Conservation (phyloP, 2,888 invertebrate genomes). For the Morpho achilles region DNA sequence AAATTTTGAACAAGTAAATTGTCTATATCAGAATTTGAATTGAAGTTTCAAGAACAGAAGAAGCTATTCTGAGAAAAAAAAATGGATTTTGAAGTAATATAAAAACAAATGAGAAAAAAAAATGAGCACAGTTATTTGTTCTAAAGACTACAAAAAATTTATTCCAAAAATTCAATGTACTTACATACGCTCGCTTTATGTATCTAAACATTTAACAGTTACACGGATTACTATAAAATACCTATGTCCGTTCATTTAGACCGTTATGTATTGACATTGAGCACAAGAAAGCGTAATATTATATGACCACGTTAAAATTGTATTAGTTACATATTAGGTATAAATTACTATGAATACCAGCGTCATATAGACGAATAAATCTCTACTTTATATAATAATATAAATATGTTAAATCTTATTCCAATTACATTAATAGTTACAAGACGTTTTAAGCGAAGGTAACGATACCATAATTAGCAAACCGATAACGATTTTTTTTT, state of each 20-base stretch:
- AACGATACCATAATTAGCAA: background rate
- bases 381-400: constrained; percentile 40
- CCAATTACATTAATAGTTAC: constrained; percentile 46
- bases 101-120: too few species aligned
- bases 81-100: too few species aligned
- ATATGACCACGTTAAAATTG: constrained; percentile 38
- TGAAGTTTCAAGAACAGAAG: too few species aligned
- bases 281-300: constrained; percentile 71
- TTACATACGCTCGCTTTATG: background rate
- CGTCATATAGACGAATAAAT: constrained; percentile 70
- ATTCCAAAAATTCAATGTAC: constrained; percentile 1
- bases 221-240: constrained; percentile 2
- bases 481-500: background rate
- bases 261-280: constrained; percentile 67
- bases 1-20: too few species aligned
- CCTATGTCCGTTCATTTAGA: constrained; percentile 43
- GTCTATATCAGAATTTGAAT: too few species aligned
- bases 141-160: too few species aligned
- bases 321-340: constrained; percentile 41
- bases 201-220: constrained; percentile 5
- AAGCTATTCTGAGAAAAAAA: too few species aligned
- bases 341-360: constrained; percentile 60
- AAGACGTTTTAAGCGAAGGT: constrained; percentile 56
- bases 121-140: too few species aligned
- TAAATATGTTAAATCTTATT: constrained; percentile 62